phyloP scores from a whole-genome alignment of 2,888 invertebrate genomes.

The Cryptus armator region DNA sequence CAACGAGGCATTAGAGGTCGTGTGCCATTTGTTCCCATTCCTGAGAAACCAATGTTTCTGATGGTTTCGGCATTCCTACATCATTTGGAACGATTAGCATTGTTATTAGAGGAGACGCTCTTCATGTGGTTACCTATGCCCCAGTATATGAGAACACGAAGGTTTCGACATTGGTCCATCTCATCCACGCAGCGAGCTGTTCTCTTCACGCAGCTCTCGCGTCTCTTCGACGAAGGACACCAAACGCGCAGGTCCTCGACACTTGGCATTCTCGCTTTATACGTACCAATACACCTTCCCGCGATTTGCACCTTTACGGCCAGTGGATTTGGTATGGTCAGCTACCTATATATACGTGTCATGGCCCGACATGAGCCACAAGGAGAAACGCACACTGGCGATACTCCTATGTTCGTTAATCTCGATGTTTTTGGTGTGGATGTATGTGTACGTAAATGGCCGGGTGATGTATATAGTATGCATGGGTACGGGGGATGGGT shows the following conservation, averaged over 20 bases:
- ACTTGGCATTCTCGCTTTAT: constrained; percentile 17
- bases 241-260: constrained; percentile 52
- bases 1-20: too few relatives aligned
- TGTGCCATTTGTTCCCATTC: too few relatives aligned
- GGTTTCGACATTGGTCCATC: too few relatives aligned
- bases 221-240: constrained; percentile 24
- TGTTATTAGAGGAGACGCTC: too few relatives aligned
- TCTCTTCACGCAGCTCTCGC: constrained; percentile 44
- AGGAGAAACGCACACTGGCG: constrained; percentile 26
- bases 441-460: constrained; percentile 40
- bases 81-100: too few relatives aligned
- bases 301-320: constrained; percentile 51
- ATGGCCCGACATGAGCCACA: constrained; percentile 19
- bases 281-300: constrained; percentile 25
- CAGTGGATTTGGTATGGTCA: neutral
- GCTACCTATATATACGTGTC: constrained; percentile 19
- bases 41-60: too few relatives aligned
- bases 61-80: too few relatives aligned
- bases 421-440: constrained; percentile 18
- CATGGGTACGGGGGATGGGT: constrained; percentile 25
- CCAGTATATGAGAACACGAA: too few relatives aligned
- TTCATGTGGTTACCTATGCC: too few relatives aligned
- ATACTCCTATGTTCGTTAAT: constrained; percentile 33
- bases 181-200: too few relatives aligned
- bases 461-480: constrained; percentile 46